Evolutionary conservation across 2,888 invertebrate genomes (phyloP).

Genomic region (Ormyrus labotus): DNA sequence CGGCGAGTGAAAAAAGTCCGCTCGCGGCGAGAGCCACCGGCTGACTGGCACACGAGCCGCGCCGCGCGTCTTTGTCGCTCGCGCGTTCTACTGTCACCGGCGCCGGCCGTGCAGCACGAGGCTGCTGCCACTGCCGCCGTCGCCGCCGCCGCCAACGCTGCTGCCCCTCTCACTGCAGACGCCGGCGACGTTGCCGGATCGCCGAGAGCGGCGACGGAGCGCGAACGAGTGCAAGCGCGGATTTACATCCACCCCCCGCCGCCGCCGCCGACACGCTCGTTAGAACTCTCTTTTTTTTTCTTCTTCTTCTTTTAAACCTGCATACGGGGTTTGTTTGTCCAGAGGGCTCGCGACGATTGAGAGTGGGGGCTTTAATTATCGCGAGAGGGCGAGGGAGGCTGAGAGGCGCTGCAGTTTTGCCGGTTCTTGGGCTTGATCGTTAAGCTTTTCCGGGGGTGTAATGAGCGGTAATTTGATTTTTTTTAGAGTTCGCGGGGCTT

Average conservation of each 20-base stretch:
- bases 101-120: neutral
- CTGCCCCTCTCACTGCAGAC: conserved; percentile 25
- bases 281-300: neutral
- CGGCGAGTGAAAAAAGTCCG: neutral
- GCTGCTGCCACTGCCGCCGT: conserved; percentile 2
- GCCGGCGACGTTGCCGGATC: conserved; percentile 56
- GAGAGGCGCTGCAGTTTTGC: too few species aligned
- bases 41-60: conserved; percentile 61
- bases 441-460: too few species aligned
- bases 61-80: conserved; percentile 14
- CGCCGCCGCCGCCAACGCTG: neutral
- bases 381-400: too few species aligned
- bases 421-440: too few species aligned
- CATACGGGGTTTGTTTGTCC: too few species aligned
- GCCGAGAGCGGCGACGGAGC: neutral
- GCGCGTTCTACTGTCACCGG: conserved; percentile 14
- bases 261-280: too few species aligned
- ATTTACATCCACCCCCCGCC: too few species aligned
- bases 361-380: too few species aligned
- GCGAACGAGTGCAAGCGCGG: too few species aligned
- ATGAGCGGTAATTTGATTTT: too few species aligned
- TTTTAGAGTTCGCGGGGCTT: too few species aligned
- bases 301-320: neutral
- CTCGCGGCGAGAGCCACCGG: conserved; percentile 66
- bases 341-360: too few species aligned